These are phyloP conservation scores for Argyra leucocephala DNA, from an alignment of 2,888 invertebrate genomes.

Conservation along the genomic window DNA sequence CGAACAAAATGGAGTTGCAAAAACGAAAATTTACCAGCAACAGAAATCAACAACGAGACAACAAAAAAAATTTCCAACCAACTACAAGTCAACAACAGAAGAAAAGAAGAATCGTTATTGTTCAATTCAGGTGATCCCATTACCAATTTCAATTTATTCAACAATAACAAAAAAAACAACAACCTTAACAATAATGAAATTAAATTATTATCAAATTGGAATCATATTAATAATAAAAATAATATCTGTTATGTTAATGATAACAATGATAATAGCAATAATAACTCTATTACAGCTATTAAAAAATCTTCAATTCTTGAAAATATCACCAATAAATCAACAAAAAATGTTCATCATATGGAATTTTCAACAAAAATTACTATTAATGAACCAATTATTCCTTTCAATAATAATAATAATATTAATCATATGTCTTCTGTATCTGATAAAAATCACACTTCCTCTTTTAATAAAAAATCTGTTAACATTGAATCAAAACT, in stretches of 20 bases:
- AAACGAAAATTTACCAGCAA: not conserved
- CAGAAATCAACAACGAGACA: not conserved
- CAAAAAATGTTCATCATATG: not conserved
- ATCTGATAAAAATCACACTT: not conserved
- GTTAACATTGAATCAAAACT: constrained; percentile 1
- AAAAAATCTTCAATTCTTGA: not conserved
- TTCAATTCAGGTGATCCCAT: not conserved
- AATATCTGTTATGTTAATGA: not conserved
- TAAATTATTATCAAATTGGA: not conserved
- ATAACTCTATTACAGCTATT: not conserved
- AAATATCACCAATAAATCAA: not conserved
- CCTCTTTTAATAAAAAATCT: not conserved
- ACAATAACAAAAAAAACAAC: not conserved
- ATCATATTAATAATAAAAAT: not conserved
- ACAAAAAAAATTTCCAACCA: not conserved
- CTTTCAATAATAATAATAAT: not conserved
- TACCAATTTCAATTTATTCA: not conserved
- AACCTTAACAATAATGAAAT: not conserved
- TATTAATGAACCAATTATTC: not conserved
- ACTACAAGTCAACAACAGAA: not conserved
- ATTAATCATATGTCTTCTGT: not conserved
- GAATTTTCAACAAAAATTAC: not conserved
- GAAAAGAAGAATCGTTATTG: not conserved
- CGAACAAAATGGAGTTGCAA: not conserved
- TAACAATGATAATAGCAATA: not conserved